Evolutionary conservation across 2,113 vertebrate species (phyloP), one percentile per base, ranked within the genome.

Genomic region (Bolborhynchus lineola): DNA sequence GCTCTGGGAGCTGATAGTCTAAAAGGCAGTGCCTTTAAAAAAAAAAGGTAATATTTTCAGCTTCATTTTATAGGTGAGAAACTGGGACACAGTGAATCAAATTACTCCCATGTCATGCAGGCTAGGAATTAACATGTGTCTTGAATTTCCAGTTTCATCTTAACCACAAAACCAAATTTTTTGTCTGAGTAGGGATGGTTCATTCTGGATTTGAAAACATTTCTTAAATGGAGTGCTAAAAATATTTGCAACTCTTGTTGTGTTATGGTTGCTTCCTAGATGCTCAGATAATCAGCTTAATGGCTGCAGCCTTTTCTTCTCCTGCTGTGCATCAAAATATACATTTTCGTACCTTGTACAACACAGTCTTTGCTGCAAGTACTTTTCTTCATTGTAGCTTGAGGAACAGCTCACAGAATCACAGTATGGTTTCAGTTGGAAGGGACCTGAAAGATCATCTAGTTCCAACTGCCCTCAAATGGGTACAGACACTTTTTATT

Each of bases 141-240:
- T 95, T 88, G 85, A 96, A 87, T 93, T 91, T 89, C 88, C 77
- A 89, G 88, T 93, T 94, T 84, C 7, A 1, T 69, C 49, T 85
- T 82, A 91, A 92, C 96, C 88, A 93, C 90, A 87, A 79, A 95
- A 71, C 0, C 55, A 93, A 87, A 55, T 89, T 86, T 95, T 90
- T 41, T 82, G 23, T 90, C 42, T 87, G 31, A 62, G 15, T 53
- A 50, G 28, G 24, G 21, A 63, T 5, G 6, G 28, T 41, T 75
- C 68, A 19, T 70, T 83, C 35, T 90, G 47, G 55, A 68, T 94
- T 86, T 92, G 44, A 82, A 86, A 88, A 75, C 6, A 26, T 79
- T 71, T 90, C 68, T 77, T 90, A 46, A 79, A 86, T 44, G 24
- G 24, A 84, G 17, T 33, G 12, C 44, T 92, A 84, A 86, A 92